Evolutionary conservation across 2,113 vertebrate genomes (phyloP).

Genomic region (Bubo scandiacus): DNA sequence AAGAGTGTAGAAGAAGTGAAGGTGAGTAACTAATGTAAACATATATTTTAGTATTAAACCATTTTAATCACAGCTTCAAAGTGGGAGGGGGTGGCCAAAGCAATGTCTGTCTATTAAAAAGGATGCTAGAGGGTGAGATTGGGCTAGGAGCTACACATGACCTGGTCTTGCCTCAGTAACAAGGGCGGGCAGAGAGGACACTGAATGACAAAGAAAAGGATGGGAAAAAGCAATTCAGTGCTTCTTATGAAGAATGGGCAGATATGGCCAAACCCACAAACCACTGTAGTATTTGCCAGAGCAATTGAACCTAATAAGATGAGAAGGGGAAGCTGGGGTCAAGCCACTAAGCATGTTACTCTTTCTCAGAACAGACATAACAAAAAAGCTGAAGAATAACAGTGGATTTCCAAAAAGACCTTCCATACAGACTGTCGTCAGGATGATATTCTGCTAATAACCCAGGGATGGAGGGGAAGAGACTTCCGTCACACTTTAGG

Average conservation of each 20-base stretch:
- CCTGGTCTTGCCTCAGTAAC: not conserved
- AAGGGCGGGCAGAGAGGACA: not conserved
- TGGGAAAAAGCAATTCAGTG: not conserved
- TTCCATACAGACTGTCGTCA: not conserved
- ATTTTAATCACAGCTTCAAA: not conserved
- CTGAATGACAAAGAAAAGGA: not conserved
- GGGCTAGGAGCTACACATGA: not conserved
- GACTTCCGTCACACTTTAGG: not conserved
- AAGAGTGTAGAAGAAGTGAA: conserved; percentile 3
- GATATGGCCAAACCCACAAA: not conserved
- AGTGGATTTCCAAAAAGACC: not conserved
- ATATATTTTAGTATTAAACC: not conserved
- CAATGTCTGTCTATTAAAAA: not conserved
- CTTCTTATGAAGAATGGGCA: not conserved
- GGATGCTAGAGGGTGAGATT: not conserved
- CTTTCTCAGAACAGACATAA: not conserved
- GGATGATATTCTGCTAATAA: not conserved
- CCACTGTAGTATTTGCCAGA: not conserved
- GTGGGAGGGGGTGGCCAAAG: not conserved
- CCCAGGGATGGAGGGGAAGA: not conserved
- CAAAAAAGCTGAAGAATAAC: not conserved
- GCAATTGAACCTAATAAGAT: not conserved
- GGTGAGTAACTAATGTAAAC: not conserved
- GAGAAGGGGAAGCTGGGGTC: not conserved
- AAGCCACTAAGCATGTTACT: not conserved